Evolutionary conservation across 2,113 vertebrate genomes (phyloP).

Genomic region (Chionomys nivalis): DNA sequence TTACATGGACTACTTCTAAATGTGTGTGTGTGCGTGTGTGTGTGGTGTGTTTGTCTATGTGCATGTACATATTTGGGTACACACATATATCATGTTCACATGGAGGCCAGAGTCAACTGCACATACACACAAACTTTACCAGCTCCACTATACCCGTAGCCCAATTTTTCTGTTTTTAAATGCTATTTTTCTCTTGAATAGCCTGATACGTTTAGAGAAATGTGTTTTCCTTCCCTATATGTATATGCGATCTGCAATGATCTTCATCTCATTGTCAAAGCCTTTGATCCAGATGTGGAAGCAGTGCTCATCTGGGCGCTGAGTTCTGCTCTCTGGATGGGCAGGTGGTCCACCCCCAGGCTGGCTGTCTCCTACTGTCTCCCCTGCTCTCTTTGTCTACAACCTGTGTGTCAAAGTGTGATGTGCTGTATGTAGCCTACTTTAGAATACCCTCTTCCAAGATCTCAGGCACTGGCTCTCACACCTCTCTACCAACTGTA

Average conservation of each 20-base stretch:
- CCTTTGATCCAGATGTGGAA: no score
- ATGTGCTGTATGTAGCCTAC: neutral
- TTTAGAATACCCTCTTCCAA: no score
- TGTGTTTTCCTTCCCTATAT: neutral
- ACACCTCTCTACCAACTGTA: neutral
- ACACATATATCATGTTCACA: neutral
- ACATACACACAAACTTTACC: neutral
- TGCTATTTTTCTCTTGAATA: neutral
- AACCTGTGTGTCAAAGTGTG: neutral
- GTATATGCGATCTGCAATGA: neutral
- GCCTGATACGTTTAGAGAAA: neutral
- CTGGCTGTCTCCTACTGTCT: neutral
- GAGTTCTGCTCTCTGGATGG: neutral
- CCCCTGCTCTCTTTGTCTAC: neutral
- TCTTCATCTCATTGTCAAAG: neutral
- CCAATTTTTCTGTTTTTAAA: neutral
- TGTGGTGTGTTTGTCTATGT: neutral
- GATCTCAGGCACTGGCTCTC: neutral
- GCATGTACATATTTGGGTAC: neutral
- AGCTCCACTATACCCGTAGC: neutral
- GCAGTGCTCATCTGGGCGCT: no score
- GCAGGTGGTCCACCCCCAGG: fast-evolving
- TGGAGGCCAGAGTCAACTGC: neutral
- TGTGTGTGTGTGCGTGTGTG: neutral
- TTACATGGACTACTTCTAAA: neutral